Conservation (phyloP, 1,140 invertebrate genomes). For the Aethina tumida region DNA sequence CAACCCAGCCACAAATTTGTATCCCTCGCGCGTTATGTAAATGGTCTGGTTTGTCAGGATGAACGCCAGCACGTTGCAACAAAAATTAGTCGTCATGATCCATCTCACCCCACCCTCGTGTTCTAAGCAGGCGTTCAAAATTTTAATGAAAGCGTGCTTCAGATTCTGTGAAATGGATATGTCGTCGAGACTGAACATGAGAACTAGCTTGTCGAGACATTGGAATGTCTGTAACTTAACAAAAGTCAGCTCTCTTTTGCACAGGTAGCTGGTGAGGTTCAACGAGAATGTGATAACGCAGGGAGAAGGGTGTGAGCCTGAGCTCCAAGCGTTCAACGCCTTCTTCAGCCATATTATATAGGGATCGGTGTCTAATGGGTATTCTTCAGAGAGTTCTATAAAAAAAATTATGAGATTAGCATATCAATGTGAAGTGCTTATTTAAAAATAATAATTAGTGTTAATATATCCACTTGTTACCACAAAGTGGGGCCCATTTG, state of each 20-base stretch:
- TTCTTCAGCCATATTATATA: slow-evolving; percentile 20
- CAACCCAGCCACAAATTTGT: slow-evolving; percentile 20
- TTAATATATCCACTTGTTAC: too few relatives aligned
- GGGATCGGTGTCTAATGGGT: too few relatives aligned
- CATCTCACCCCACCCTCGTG: slow-evolving; percentile 46
- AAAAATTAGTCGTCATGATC: slow-evolving; percentile 42
- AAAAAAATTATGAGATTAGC: too few relatives aligned
- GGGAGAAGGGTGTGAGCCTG: slow-evolving; percentile 37
- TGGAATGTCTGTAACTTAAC: slow-evolving; percentile 34
- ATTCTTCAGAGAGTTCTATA: too few relatives aligned
- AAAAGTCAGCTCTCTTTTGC: slow-evolving; percentile 35
- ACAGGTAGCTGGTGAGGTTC: slow-evolving; percentile 38
- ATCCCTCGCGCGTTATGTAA: slow-evolving; percentile 49
- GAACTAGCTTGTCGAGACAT: slow-evolving; percentile 29
- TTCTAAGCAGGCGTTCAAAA: slow-evolving; percentile 41
- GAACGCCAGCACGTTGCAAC: slow-evolving; percentile 44
- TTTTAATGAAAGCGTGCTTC: slow-evolving; percentile 49
- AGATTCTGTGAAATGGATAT: slow-evolving; percentile 39
- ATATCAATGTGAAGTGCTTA: too few relatives aligned
- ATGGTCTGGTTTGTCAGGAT: slow-evolving; percentile 49
- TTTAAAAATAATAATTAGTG: too few relatives aligned
- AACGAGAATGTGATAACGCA: slow-evolving; percentile 38
- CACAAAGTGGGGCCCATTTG: too few relatives aligned
- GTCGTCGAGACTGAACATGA: slow-evolving; percentile 30
- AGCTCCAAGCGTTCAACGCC: too few relatives aligned